phyloP scores from a whole-genome alignment of 2,888 invertebrate genomes.

The Osmoderma eremita region DNA sequence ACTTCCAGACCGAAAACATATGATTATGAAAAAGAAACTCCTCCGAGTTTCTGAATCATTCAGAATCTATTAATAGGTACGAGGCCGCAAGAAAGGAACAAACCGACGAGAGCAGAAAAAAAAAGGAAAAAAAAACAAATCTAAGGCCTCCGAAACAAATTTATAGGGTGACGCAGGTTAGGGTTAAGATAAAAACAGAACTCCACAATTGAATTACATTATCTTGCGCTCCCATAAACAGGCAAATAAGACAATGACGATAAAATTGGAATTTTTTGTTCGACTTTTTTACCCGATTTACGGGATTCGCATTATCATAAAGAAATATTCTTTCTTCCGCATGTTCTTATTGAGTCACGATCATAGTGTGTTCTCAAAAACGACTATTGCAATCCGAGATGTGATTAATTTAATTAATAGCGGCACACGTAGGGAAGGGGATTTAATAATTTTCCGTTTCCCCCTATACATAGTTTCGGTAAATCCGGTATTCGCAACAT shows the following conservation, averaged over 20 bases:
- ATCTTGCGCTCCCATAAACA: slow-evolving; percentile 20
- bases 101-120: slow-evolving; percentile 17
- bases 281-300: slow-evolving; percentile 13
- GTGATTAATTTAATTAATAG: slow-evolving; percentile 28
- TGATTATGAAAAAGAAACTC: slow-evolving; percentile 28
- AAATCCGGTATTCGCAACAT: slow-evolving; percentile 47
- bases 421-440: no score
- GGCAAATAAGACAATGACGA: slow-evolving; percentile 23
- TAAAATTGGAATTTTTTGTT: slow-evolving; percentile 22
- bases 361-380: background rate
- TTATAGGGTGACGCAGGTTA: slow-evolving; percentile 51
- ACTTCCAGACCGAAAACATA: slow-evolving; percentile 7
- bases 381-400: slow-evolving; percentile 43
- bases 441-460: background rate
- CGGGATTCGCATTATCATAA: slow-evolving; percentile 14
- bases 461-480: slow-evolving; percentile 15
- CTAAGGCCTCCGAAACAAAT: slow-evolving; percentile 42
- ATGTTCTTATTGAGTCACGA: slow-evolving; percentile 1
- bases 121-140: slow-evolving; percentile 33
- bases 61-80: slow-evolving; percentile 29
- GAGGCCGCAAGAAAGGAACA: slow-evolving; percentile 21
- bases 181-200: slow-evolving; percentile 47
- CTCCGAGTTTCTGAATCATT: slow-evolving; percentile 9
- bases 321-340: background rate
- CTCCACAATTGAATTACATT: slow-evolving; percentile 44